phyloP scores from a whole-genome alignment of 2,113 vertebrate species.

The Sylvilagus bachmani region DNA sequence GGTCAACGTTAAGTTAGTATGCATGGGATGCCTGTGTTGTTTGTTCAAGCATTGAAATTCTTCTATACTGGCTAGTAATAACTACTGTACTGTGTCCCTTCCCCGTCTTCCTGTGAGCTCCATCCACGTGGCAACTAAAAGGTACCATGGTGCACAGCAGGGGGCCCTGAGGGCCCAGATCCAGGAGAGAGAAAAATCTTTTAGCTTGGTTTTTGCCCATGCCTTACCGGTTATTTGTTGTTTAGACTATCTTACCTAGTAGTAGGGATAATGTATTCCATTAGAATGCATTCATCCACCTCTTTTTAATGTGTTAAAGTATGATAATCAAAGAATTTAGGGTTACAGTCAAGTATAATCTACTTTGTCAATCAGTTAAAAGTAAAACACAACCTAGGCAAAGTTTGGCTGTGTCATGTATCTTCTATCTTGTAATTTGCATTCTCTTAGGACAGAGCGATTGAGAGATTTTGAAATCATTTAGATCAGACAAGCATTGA shows the following conservation, averaged over 20 bases:
- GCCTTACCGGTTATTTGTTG: background rate
- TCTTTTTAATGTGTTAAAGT: background rate
- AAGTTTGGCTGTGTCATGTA: too few relatives aligned
- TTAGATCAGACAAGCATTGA: background rate
- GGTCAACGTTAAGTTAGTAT: background rate
- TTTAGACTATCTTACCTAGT: background rate
- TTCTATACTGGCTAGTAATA: background rate
- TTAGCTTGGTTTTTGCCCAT: background rate
- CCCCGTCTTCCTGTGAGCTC: background rate
- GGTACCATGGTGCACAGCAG: background rate
- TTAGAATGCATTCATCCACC: background rate
- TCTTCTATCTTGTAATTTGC: background rate
- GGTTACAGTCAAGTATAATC: background rate
- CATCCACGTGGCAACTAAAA: background rate
- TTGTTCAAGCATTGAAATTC: background rate
- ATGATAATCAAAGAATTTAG: background rate
- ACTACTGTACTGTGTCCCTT: background rate
- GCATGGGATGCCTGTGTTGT: rapidly evolving
- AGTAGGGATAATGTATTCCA: background rate
- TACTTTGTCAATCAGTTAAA: background rate
- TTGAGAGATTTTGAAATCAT: background rate
- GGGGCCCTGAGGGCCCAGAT: background rate
- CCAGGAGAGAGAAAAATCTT: background rate
- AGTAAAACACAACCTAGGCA: background rate
- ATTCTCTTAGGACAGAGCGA: background rate